These are phyloP conservation scores for Danaus plexippus DNA, from an alignment of 1,140 invertebrate species.

Conservation along the genomic window DNA sequence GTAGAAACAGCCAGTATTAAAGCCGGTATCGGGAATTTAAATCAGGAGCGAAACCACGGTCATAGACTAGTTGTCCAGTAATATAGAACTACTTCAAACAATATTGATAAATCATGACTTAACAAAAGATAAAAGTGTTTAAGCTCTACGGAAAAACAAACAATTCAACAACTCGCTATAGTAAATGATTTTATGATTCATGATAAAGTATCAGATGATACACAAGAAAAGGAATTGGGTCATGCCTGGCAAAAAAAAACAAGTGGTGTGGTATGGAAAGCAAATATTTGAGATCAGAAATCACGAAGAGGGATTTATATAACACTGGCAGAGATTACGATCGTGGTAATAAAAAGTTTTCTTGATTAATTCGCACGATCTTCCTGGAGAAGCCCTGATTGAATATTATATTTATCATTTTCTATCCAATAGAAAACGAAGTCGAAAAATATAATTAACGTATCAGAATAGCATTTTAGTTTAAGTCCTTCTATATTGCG, in stretches of 20 bases:
- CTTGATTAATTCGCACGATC: conserved; percentile 19
- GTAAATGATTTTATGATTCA: conserved; percentile 16
- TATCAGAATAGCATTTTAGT: no score
- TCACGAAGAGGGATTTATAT: conserved; percentile 19
- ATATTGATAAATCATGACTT: no score
- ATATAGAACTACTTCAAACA: no score
- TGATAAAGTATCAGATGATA: conserved; percentile 14
- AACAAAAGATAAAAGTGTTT: no score
- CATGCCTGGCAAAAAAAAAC: conserved; percentile 12
- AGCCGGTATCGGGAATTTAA: no score
- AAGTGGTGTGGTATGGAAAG: conserved; percentile 17
- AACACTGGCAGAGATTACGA: conserved; percentile 11
- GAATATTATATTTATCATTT: no score
- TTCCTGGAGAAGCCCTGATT: conserved; percentile 3
- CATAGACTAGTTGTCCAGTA: no score
- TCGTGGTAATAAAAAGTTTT: conserved; percentile 18
- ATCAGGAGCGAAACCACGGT: no score
- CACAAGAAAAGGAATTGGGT: conserved; percentile 16
- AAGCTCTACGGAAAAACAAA: conserved; percentile 9
- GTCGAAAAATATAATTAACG: no score
- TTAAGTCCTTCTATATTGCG: no score
- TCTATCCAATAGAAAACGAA: no score
- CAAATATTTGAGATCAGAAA: conserved; percentile 21
- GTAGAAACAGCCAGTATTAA: no score
- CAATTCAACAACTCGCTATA: conserved; percentile 12